Evolutionary conservation across 2,113 vertebrate species (phyloP).

Genomic region (Ophthalmolycus amberensis): DNA sequence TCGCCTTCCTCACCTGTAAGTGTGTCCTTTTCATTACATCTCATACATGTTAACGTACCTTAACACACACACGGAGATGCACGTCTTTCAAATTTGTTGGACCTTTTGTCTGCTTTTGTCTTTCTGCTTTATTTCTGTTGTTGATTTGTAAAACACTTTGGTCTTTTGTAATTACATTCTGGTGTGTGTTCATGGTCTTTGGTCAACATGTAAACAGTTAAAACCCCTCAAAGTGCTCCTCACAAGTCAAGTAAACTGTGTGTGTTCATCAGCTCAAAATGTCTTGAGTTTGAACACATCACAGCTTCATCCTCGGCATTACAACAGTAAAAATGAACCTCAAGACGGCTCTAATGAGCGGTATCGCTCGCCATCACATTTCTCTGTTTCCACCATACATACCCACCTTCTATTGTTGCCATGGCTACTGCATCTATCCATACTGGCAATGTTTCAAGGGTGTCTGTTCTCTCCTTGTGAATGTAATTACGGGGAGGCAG

Average conservation of each 20-base stretch:
- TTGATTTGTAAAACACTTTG: constrained; percentile 18
- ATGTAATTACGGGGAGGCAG: constrained; percentile 77
- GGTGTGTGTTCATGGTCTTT: constrained; percentile 8
- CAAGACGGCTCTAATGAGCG: constrained; percentile 66
- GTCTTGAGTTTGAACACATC: constrained; percentile 13
- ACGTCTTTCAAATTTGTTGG: neutral
- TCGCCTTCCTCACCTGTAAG: constrained; percentile 74
- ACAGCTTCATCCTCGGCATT: constrained; percentile 19
- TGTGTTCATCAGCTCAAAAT: constrained; percentile 16
- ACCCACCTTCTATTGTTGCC: constrained; percentile 72
- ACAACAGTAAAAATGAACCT: constrained; percentile 45
- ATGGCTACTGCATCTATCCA: constrained; percentile 75
- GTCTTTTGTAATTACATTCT: neutral
- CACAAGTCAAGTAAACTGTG: constrained; percentile 4
- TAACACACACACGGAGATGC: neutral
- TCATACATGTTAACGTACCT: neutral
- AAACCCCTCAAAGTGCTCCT: constrained; percentile 20
- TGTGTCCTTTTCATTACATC: constrained; percentile 43
- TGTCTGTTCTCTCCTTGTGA: constrained; percentile 75
- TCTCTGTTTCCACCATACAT: constrained; percentile 67
- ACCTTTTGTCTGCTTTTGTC: neutral
- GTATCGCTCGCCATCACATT: constrained; percentile 68
- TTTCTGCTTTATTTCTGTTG: neutral
- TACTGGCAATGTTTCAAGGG: constrained; percentile 74
- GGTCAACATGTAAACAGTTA: constrained; percentile 9